phyloP scores from a whole-genome alignment of 2,797 vertebrate species.

The Betta splendens region DNA sequence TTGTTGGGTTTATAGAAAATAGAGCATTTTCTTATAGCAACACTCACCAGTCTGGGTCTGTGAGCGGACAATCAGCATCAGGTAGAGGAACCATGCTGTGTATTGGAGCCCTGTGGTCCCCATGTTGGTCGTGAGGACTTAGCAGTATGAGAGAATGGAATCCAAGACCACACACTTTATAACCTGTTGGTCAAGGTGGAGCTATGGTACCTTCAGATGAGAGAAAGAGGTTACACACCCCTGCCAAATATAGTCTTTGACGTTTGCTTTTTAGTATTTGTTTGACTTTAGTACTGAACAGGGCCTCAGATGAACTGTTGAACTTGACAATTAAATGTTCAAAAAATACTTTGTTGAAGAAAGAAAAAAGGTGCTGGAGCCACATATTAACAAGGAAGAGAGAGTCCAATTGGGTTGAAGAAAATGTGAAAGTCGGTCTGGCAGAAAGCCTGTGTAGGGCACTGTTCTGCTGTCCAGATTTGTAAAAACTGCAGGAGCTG shows the following conservation, averaged over 20 bases:
- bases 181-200: conserved; percentile 48
- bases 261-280: conserved; percentile 10
- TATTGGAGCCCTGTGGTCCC: conserved; percentile 47
- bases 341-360: background rate
- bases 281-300: conserved; percentile 1
- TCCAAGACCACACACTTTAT: conserved; percentile 49
- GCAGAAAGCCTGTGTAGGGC: no score
- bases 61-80: conserved; percentile 54
- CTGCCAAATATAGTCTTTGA: background rate
- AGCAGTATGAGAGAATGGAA: conserved; percentile 39
- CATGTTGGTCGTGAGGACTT: conserved; percentile 64
- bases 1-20: no score
- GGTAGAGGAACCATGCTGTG: conserved; percentile 43
- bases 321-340: no score
- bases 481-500: no score
- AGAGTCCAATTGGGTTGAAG: no score
- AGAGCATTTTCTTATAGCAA: no score
- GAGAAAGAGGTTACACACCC: background rate
- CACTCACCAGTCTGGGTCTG: conserved; percentile 66
- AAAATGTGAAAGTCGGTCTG: no score
- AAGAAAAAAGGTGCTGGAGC: no score
- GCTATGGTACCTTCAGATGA: conserved; percentile 10
- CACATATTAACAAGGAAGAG: background rate
- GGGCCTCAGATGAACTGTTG: background rate
- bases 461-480: no score